Conservation (phyloP, 2,888 invertebrate genomes). For the Lepas anatifera region DNA sequence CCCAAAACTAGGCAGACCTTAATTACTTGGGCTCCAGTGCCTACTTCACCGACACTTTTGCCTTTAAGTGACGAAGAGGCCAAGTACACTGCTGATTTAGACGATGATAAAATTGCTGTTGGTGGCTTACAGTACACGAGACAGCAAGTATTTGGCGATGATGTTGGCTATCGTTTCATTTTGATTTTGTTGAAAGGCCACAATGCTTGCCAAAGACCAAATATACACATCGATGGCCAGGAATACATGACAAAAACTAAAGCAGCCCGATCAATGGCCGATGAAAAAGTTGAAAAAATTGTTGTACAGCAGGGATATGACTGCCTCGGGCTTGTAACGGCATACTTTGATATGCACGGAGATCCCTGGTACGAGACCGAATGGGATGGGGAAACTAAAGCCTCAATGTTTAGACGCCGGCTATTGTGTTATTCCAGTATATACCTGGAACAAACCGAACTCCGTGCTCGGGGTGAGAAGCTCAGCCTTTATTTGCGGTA, state of each 20-base stretch:
- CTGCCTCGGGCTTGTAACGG: neutral
- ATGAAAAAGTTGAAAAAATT: neutral
- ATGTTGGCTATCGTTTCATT: neutral
- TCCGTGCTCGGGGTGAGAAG: neutral
- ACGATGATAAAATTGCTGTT: neutral
- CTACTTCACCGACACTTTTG: no score
- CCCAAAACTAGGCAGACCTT: neutral
- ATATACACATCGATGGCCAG: neutral
- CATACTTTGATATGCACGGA: neutral
- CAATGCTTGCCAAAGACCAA: neutral
- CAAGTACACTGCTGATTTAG: neutral
- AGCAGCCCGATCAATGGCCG: neutral
- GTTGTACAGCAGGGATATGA: neutral
- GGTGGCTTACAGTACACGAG: neutral
- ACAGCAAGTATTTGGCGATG: neutral
- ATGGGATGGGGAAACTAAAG: neutral
- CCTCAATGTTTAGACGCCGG: neutral
- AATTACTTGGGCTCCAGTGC: no score
- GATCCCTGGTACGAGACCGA: neutral
- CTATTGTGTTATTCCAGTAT: neutral
- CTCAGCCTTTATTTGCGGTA: neutral
- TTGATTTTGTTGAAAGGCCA: neutral
- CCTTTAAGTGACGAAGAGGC: neutral
- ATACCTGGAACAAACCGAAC: neutral
- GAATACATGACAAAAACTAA: neutral